Percentiles rank a stretch among this genome's conserved stretches.
Conservation (phyloP, 2,113 vertebrate genomes). For the Melanerpes aurifrons region DNA sequence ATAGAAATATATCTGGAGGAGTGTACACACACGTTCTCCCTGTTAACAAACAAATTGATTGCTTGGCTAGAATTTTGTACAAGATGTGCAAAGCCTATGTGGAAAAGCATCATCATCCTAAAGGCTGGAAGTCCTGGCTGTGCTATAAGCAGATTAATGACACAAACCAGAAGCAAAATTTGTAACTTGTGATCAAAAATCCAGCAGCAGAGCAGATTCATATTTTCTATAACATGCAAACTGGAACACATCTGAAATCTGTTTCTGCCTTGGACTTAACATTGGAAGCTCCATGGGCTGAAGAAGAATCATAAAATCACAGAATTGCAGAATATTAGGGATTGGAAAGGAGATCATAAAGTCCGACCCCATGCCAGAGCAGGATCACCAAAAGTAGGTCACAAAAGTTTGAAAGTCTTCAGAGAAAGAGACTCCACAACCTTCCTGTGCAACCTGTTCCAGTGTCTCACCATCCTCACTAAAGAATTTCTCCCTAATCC, state of each 20-base stretch:
- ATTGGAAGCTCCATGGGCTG: neutral
- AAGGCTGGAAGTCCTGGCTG: neutral
- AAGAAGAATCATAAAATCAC: neutral
- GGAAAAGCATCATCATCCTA: neutral
- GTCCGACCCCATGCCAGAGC: too few relatives aligned
- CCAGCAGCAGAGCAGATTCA: neutral
- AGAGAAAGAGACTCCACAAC: too few relatives aligned
- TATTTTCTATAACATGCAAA: neutral
- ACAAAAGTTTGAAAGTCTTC: too few relatives aligned
- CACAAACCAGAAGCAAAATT: neutral
- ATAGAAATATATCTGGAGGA: rapidly evolving
- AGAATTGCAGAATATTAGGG: too few relatives aligned
- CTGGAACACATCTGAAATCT: neutral
- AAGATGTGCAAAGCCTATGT: neutral
- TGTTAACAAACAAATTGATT: neutral
- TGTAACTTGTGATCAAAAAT: neutral
- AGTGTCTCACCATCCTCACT: too few relatives aligned
- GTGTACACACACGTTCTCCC: neutral
- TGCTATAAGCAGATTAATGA: neutral
- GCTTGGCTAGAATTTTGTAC: neutral
- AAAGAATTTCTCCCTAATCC: too few relatives aligned
- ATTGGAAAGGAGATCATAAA: too few relatives aligned
- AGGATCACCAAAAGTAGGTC: too few relatives aligned
- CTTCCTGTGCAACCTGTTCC: too few relatives aligned
- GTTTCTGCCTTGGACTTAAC: neutral